phyloP scores from a whole-genome alignment of 2,797 vertebrate genomes.

The Lates japonicus region DNA sequence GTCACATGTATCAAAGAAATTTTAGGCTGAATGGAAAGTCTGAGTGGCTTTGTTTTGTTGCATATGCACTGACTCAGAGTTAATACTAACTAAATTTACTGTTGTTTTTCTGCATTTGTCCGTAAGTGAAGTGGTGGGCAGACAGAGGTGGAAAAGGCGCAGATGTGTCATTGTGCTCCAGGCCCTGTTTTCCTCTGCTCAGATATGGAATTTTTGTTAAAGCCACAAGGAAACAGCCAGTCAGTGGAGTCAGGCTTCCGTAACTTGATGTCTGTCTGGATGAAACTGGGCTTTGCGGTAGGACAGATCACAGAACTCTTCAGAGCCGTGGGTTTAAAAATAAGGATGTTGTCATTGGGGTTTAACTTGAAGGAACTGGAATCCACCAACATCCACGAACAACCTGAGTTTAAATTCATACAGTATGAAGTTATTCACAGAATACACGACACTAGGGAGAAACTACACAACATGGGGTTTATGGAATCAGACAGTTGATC shows the following conservation, averaged over 20 bases:
- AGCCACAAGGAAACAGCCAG: slow-evolving; percentile 10
- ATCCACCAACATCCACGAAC: slow-evolving; percentile 20
- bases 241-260: slow-evolving; percentile 12
- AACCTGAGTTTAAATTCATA: too few relatives aligned
- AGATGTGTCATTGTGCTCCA: slow-evolving; percentile 32
- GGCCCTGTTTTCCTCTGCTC: slow-evolving; percentile 19
- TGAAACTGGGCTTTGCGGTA: background rate
- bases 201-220: slow-evolving; percentile 16
- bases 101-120: slow-evolving; percentile 9
- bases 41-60: slow-evolving; percentile 35
- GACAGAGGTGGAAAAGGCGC: slow-evolving; percentile 18
- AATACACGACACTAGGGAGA: too few relatives aligned
- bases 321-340: background rate
- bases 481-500: too few relatives aligned
- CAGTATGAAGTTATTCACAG: too few relatives aligned
- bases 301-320: background rate
- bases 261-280: background rate
- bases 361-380: slow-evolving; percentile 21
- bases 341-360: slow-evolving; percentile 6
- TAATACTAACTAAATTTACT: background rate
- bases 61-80: slow-evolving; percentile 37
- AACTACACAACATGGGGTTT: too few relatives aligned
- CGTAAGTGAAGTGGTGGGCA: background rate
- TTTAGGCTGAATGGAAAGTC: slow-evolving; percentile 47
- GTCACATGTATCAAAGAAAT: slow-evolving; percentile 10